phyloP scores from a whole-genome alignment of 2,797 vertebrate species.

The Oreochromis grahami region DNA sequence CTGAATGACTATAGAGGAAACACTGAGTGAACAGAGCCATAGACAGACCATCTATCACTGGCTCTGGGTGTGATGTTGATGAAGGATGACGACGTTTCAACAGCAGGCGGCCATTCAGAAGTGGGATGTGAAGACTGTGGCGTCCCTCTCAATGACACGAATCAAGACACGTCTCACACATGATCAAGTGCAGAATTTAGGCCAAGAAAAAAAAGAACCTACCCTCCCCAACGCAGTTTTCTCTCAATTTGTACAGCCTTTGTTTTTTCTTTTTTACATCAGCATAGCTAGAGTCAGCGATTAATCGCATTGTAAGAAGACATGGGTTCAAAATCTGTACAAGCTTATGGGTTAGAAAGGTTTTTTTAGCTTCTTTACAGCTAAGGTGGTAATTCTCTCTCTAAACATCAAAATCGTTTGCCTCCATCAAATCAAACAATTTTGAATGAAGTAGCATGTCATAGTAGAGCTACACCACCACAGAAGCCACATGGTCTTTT shows the following conservation, averaged over 20 bases:
- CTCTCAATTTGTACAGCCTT: not conserved
- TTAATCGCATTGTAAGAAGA: constrained; percentile 17
- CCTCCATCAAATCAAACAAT: constrained; percentile 8
- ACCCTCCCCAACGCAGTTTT: constrained; percentile 3
- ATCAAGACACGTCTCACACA: constrained; percentile 39
- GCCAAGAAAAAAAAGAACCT: constrained; percentile 15
- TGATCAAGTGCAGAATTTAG: constrained; percentile 28
- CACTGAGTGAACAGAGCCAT: constrained; percentile 62
- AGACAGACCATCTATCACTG: constrained; percentile 57
- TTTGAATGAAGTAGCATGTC: constrained; percentile 2
- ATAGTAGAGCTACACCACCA: constrained; percentile 44
- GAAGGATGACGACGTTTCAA: constrained; percentile 60
- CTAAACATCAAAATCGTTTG: not conserved
- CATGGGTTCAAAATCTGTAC: constrained; percentile 37
- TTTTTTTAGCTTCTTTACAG: constrained; percentile 19
- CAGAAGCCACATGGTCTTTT: constrained; percentile 43
- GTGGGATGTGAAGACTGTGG: constrained; percentile 44
- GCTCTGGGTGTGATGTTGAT: constrained; percentile 64
- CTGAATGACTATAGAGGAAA: constrained; percentile 68
- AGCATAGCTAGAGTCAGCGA: constrained; percentile 6
- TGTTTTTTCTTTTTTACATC: not conserved
- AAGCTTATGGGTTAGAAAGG: constrained; percentile 7
- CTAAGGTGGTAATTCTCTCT: constrained; percentile 16
- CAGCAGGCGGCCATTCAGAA: constrained; percentile 54
- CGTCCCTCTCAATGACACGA: constrained; percentile 28